These are phyloP conservation scores for Otus sunia DNA, from an alignment of 2,113 vertebrate species.

Conservation along the genomic window DNA sequence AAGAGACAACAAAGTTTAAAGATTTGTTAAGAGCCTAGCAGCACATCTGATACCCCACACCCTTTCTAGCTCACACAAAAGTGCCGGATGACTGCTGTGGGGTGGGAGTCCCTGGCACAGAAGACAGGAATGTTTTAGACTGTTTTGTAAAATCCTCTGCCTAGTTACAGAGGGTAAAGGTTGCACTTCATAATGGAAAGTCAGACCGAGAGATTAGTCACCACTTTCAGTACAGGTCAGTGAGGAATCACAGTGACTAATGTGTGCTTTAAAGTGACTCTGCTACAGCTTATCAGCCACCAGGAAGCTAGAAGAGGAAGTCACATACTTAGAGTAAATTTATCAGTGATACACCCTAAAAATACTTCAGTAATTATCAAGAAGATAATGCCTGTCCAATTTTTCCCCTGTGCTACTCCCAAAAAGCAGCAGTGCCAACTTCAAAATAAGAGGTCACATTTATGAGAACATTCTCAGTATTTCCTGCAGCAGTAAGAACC, in stretches of 20 bases:
- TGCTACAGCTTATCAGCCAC: not conserved
- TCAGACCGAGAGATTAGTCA: conserved; percentile 32
- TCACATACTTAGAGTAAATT: not conserved
- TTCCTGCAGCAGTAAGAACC: not conserved
- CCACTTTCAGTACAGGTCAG: not conserved
- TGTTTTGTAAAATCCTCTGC: not conserved
- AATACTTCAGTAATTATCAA: not conserved
- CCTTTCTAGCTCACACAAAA: not conserved
- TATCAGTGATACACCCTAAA: not conserved
- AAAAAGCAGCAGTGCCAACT: not conserved
- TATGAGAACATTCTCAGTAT: not conserved
- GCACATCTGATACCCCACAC: not conserved
- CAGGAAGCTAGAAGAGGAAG: not conserved
- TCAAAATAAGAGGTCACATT: not conserved
- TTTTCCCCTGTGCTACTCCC: not conserved
- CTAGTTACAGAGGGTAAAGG: not conserved
- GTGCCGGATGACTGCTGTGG: not conserved
- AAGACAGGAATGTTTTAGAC: not conserved
- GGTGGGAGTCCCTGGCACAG: not conserved
- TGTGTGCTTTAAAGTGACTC: not conserved
- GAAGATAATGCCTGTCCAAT: not conserved
- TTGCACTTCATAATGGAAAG: not conserved
- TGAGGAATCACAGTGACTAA: conserved; percentile 27
- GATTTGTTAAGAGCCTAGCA: not conserved
- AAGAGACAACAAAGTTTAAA: not conserved